Conservation (phyloP, 1,140 invertebrate genomes). For the Eueides isabella region DNA sequence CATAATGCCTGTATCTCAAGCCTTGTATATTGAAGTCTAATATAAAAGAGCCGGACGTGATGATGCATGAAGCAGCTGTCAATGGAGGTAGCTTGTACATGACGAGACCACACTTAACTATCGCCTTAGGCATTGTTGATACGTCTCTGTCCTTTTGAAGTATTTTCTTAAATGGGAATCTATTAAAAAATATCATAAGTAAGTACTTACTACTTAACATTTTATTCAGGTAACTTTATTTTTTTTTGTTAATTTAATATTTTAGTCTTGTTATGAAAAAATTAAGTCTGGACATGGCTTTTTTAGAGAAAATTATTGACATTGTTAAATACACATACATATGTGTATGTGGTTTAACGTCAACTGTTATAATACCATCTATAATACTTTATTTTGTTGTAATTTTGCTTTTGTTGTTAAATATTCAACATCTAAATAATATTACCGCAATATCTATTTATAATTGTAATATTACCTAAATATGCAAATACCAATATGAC, state of each 20-base stretch:
- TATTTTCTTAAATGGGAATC: slow-evolving; percentile 73
- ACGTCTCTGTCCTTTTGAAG: slow-evolving; percentile 65
- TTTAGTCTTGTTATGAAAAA: too few species aligned
- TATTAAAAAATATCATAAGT: slow-evolving; percentile 29
- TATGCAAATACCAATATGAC: slow-evolving; percentile 69
- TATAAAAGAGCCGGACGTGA: slow-evolving; percentile 72
- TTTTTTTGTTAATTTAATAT: too few species aligned
- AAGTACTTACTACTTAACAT: not conserved
- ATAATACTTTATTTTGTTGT: too few species aligned
- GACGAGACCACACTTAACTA: slow-evolving; percentile 69
- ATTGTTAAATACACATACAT: too few species aligned
- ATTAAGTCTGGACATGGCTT: too few species aligned
- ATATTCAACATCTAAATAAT: too few species aligned
- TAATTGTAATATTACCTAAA: slow-evolving; percentile 54
- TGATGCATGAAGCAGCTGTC: slow-evolving; percentile 65
- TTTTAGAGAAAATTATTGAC: too few species aligned
- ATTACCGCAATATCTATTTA: too few species aligned
- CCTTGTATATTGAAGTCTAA: slow-evolving; percentile 77
- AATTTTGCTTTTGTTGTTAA: too few species aligned
- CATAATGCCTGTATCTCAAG: slow-evolving; percentile 66
- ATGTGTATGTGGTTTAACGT: too few species aligned
- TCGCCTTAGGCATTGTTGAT: slow-evolving; percentile 64
- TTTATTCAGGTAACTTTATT: too few species aligned
- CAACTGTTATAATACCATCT: too few species aligned
- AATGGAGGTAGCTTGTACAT: slow-evolving; percentile 75